Conservation (phyloP, 2,797 vertebrate species). For the Eulemur coronatus region DNA sequence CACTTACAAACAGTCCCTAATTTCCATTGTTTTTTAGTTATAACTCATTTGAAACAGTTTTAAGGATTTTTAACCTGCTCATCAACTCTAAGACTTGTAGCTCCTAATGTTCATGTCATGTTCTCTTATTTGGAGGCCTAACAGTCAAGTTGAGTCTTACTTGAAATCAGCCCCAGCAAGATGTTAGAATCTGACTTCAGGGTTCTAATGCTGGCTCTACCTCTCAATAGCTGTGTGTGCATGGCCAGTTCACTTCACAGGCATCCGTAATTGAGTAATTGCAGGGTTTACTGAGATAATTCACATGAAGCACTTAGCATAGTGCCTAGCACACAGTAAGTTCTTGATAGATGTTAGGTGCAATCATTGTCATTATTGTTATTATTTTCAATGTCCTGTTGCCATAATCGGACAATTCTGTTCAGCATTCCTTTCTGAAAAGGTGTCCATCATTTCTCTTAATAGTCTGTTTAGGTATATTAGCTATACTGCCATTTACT, state of each 20-base stretch:
- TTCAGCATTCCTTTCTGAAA: not conserved
- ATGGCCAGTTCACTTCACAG: not conserved
- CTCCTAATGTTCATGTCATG: not conserved
- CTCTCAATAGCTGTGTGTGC: not conserved
- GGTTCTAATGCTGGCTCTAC: fast-evolving
- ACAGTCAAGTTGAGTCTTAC: not conserved
- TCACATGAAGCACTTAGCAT: not conserved
- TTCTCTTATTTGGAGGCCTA: not conserved
- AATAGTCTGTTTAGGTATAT: not conserved
- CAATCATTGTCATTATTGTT: not conserved
- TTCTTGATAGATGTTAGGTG: not conserved
- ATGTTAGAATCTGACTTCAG: not conserved
- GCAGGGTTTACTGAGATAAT: not conserved
- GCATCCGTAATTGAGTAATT: not conserved
- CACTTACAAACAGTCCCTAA: not conserved
- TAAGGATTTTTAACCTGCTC: not conserved
- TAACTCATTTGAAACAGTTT: not conserved
- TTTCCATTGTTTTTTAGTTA: not conserved
- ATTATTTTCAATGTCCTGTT: not conserved
- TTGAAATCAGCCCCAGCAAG: not conserved
- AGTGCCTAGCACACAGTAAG: not conserved
- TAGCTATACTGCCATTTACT: not conserved
- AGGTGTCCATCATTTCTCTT: not conserved
- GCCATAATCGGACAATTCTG: not conserved
- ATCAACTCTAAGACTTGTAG: not conserved